Conservation (phyloP, 2,888 invertebrate genomes). For the Caenorhabditis imperialis region DNA sequence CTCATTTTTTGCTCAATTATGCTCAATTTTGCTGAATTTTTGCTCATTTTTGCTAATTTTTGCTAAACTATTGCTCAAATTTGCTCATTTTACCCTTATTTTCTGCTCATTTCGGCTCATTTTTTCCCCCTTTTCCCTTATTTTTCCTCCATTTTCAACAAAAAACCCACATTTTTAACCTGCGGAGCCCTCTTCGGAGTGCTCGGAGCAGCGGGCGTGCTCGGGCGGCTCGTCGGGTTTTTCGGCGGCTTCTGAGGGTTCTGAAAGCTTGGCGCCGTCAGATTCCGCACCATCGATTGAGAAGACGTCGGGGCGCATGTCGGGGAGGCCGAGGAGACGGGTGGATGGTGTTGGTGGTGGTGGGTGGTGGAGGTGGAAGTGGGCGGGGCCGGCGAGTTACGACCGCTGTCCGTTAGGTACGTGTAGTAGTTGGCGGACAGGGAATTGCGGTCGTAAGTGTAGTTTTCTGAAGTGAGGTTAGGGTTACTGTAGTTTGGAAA, state of each 20-base stretch:
- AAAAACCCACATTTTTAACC: constrained; percentile 25
- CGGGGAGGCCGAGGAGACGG: constrained; percentile 13
- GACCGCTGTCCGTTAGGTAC: constrained; percentile 42
- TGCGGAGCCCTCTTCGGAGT: constrained; percentile 32
- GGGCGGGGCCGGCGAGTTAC: constrained; percentile 33
- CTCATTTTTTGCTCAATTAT: too few relatives aligned
- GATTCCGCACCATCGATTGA: constrained; percentile 26
- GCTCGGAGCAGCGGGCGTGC: constrained; percentile 24
- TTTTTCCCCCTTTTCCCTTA: too few relatives aligned
- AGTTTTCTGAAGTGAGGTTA: constrained; percentile 65
- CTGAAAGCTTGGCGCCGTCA: constrained; percentile 34
- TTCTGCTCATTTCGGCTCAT: too few relatives aligned
- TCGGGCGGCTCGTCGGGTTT: constrained; percentile 20
- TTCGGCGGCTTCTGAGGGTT: constrained; percentile 24
- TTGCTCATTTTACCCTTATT: too few relatives aligned
- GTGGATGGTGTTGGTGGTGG: too few relatives aligned
- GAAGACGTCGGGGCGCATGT: constrained; percentile 11
- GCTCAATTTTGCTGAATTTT: too few relatives aligned
- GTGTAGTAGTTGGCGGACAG: constrained; percentile 59
- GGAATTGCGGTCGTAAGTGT: constrained; percentile 61
- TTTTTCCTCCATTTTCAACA: too few relatives aligned
- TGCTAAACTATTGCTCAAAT: too few relatives aligned
- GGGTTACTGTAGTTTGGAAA: not conserved
- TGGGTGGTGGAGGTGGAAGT: not conserved
- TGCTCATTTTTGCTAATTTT: too few relatives aligned